These are phyloP conservation scores for Cetoscarus ocellatus DNA, from an alignment of 2,797 vertebrate species.

Conservation along the genomic window DNA sequence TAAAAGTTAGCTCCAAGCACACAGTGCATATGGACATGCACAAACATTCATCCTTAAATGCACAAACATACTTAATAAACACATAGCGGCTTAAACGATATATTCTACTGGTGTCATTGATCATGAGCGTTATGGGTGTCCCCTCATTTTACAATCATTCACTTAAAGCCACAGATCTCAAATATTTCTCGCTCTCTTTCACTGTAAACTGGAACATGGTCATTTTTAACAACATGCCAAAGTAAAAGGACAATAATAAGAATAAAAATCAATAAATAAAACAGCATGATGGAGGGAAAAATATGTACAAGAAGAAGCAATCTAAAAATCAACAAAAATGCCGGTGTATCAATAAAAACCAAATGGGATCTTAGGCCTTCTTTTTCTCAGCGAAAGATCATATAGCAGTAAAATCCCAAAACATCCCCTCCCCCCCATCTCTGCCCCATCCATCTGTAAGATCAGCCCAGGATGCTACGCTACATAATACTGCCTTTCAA, in stretches of 20 bases:
- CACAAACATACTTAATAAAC: constrained; percentile 65
- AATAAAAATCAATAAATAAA: constrained; percentile 78
- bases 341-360: constrained; percentile 51
- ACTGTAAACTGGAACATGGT: constrained; percentile 62
- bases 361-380: constrained; percentile 72
- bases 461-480: constrained; percentile 68
- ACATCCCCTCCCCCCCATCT: constrained; percentile 12
- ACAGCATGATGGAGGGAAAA: constrained; percentile 55
- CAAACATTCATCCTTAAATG: constrained; percentile 62
- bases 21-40: constrained; percentile 67
- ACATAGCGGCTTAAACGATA: constrained; percentile 71
- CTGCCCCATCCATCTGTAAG: constrained; percentile 6
- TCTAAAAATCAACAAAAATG: constrained; percentile 48
- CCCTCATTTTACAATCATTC: constrained; percentile 46
- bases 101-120: constrained; percentile 76
- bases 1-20: constrained; percentile 74
- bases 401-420: constrained; percentile 69
- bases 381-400: constrained; percentile 76
- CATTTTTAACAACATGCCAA: constrained; percentile 52
- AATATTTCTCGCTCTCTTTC: constrained; percentile 38
- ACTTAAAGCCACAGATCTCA: constrained; percentile 29
- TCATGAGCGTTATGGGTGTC: constrained; percentile 66
- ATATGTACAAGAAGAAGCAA: constrained; percentile 70
- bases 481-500: constrained; percentile 86
- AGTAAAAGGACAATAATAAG: constrained; percentile 61